Percentiles rank a stretch among this genome's conserved stretches.
These are phyloP conservation scores for Aspidiotus rigidus DNA, from an alignment of 2,888 invertebrate species.

Conservation along the genomic window DNA sequence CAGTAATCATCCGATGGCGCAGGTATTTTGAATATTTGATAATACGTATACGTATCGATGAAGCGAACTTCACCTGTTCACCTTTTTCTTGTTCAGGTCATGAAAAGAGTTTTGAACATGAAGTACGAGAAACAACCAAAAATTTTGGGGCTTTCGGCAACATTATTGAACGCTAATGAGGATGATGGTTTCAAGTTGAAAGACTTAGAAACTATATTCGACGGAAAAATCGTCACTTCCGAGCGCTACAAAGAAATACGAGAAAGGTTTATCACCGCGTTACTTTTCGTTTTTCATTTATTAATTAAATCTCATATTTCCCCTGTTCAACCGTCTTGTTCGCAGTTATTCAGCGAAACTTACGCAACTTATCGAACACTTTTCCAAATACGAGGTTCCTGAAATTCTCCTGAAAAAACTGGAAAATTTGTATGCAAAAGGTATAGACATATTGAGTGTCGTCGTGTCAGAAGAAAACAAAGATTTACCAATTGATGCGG, in stretches of 20 bases:
- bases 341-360: slow-evolving; percentile 49
- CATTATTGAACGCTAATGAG: slow-evolving; percentile 68
- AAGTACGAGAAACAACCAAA: slow-evolving; percentile 47
- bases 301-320: no score
- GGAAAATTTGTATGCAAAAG: not conserved
- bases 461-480: slow-evolving; percentile 10
- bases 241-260: not conserved
- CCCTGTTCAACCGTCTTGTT: no score
- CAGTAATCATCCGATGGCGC: slow-evolving; percentile 69
- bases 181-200: slow-evolving; percentile 40
- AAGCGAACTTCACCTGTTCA: no score
- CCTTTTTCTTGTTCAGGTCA: no score
- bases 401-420: not conserved
- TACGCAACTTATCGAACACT: slow-evolving; percentile 41
- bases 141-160: slow-evolving; percentile 77
- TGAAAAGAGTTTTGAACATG: no score
- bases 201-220: slow-evolving; percentile 62
- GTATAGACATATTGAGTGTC: not conserved
- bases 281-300: no score
- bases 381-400: not conserved
- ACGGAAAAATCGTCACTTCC: slow-evolving; percentile 54
- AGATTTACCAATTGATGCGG: not conserved
- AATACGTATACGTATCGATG: no score
- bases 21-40: slow-evolving; percentile 37
- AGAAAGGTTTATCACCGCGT: no score